A percentile compares a stretch with the other conserved stretches of the same genome.
Conservation (phyloP, 1,140 invertebrate genomes). For the Psilanteris sp. region DNA sequence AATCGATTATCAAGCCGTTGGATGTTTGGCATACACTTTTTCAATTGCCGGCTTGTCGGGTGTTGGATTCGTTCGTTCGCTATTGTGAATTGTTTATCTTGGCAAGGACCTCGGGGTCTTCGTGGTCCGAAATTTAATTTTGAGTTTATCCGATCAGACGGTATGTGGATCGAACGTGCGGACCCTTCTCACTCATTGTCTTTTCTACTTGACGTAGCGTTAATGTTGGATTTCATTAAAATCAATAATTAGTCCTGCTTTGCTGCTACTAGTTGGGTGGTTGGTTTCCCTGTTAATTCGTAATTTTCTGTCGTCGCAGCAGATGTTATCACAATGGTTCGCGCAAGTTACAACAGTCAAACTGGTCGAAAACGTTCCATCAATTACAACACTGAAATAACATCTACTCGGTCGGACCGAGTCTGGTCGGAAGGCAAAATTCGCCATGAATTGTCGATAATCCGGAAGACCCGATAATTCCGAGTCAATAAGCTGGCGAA, state of each 20-base stretch:
- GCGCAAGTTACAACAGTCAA: no score
- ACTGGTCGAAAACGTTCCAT: no score
- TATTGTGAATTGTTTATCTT: conserved; percentile 42
- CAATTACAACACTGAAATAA: no score
- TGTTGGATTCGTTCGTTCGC: neutral
- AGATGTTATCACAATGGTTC: conserved; percentile 25
- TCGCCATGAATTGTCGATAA: no score
- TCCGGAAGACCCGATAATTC: no score
- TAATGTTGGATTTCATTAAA: conserved; percentile 61
- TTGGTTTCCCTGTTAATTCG: conserved; percentile 21
- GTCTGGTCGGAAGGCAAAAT: no score
- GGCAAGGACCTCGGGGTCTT: conserved; percentile 1
- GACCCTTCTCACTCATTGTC: conserved; percentile 62
- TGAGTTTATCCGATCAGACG: conserved; percentile 37
- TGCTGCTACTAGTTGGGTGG: conserved; percentile 1
- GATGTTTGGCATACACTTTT: no score
- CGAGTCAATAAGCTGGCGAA: no score
- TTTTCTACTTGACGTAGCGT: conserved; percentile 46
- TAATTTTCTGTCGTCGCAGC: conserved; percentile 28
- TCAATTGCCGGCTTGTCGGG: no score
- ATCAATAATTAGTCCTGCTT: conserved; percentile 56
- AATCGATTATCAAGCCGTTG: conserved; percentile 24
- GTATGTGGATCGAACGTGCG: conserved; percentile 44
- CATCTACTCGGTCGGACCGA: no score
- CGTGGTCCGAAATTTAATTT: conserved; percentile 52